Conservation (phyloP, 2,113 vertebrate species). For the Aegotheles bennettii region DNA sequence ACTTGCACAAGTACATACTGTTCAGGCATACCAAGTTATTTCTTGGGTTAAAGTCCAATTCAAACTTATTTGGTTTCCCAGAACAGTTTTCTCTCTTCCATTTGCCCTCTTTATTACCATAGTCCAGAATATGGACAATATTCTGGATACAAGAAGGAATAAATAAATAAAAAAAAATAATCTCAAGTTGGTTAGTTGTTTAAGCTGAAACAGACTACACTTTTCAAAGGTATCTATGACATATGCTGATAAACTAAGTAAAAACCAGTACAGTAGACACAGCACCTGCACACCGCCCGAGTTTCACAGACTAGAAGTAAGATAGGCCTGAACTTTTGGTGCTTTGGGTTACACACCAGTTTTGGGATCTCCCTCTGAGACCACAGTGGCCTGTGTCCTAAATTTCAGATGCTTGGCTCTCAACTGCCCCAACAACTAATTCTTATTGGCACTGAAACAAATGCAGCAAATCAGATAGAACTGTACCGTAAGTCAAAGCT, state of each 20-base stretch:
- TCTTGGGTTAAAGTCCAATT: neutral
- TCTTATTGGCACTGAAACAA: neutral
- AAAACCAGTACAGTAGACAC: neutral
- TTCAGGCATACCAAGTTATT: neutral
- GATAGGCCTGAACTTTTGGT: neutral
- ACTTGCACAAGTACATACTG: neutral
- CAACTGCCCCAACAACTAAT: neutral
- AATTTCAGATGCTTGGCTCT: neutral
- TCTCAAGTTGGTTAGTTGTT: neutral
- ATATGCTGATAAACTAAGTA: neutral
- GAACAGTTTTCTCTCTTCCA: neutral
- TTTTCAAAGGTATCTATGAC: neutral
- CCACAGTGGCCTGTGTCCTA: neutral
- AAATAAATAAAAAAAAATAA: neutral
- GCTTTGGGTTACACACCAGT: rapidly evolving
- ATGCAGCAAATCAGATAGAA: neutral
- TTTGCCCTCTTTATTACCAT: neutral
- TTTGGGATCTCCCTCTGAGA: neutral
- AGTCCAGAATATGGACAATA: neutral
- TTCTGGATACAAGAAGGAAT: neutral
- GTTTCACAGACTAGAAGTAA: neutral
- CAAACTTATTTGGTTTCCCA: neutral
- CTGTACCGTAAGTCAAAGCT: neutral
- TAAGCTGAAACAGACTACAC: neutral
- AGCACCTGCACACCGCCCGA: neutral